Base-by-base conservation (phyloP, 92 coral and sea anemone genomes). In the Siderastrea siderea region DNA sequence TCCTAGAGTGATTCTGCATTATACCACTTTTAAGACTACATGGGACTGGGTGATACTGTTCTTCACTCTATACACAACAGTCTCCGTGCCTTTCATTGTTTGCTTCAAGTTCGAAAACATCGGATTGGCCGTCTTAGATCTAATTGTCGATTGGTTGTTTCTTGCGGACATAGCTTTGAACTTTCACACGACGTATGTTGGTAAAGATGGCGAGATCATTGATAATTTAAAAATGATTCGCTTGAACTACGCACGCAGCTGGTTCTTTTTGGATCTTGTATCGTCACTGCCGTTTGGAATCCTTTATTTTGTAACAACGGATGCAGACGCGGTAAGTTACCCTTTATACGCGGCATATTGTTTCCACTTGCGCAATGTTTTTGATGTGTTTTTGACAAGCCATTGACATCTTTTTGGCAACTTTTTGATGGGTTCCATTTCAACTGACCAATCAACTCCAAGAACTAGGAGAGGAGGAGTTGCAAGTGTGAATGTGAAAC, bases 11-110 rank as follows among this genome's bases (percentile, higher is more conserved):
- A 93, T 98, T 47, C 98, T 98, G 1, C 99, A 98, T 79, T 98
- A 96, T 91, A 92, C 94, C 13, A 61, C 96, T 3, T 90, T 95
- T 80, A 98, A 98, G 79, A 89, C 96, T 2, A 72, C 96, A 1
- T 98, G 99, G 99, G 99, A 98, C 81, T 98, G 99, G 99, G 48
- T 96, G 11, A 98, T 98, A 16, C 60, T 98, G 5, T 92, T 94
- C 61, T 91, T 98, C 55, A 98, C 98, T 0, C 93, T 98, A 47
- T 98, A 98, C 90, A 98, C 99, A 1, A 96, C 98, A 38, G 94
- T 96, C 44, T 92, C 98, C 4, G 98, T 98, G 16, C 99, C 99
- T 1, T 98, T 98, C 88, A 93, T 98, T 3, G 98, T 98, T 11
- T 98, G 99, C 69, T 98, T 98, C 71, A 65, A 43, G 6, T 97